Percentiles rank a stretch among this genome's conserved stretches.
Conservation (phyloP, 2,888 invertebrate species). For the Thumatha senex region DNA sequence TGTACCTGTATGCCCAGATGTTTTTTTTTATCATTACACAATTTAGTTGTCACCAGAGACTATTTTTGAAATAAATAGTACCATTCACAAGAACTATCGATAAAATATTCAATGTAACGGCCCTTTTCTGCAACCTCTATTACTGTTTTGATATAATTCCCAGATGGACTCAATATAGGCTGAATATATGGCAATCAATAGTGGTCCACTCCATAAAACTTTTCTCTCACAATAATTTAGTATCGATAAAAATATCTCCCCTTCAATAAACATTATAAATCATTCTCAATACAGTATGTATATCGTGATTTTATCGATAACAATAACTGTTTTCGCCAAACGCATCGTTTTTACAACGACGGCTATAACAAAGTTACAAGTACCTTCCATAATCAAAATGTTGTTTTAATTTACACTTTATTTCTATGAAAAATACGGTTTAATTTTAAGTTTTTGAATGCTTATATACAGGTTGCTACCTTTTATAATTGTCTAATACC, state of each 20-base stretch:
- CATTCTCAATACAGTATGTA: slow-evolving; percentile 53
- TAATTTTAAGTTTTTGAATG: not conserved
- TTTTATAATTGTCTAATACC: slow-evolving; percentile 67
- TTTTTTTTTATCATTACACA: too few species aligned
- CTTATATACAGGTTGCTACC: slow-evolving; percentile 31
- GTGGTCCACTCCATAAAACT: slow-evolving; percentile 29
- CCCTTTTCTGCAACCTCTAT: not conserved
- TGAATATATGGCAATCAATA: slow-evolving; percentile 13
- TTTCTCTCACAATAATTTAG: slow-evolving; percentile 29
- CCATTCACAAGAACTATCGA: too few species aligned
- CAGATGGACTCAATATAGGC: slow-evolving; percentile 4
- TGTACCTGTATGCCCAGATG: too few species aligned
- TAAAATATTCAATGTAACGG: not conserved
- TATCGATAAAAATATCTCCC: slow-evolving; percentile 47
- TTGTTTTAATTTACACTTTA: not conserved
- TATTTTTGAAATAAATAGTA: too few species aligned
- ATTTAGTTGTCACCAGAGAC: too few species aligned
- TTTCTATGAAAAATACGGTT: slow-evolving; percentile 8
- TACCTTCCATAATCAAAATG: slow-evolving; percentile 5
- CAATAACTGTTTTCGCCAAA: slow-evolving; percentile 56
- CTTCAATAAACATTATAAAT: slow-evolving; percentile 63
- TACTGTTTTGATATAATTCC: not conserved
- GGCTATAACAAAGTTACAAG: slow-evolving; percentile 16
- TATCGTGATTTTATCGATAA: slow-evolving; percentile 63
- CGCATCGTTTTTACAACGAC: slow-evolving; percentile 59